phyloP scores from a whole-genome alignment of 2,113 vertebrate species.

The Corythornis madagascariensis region DNA sequence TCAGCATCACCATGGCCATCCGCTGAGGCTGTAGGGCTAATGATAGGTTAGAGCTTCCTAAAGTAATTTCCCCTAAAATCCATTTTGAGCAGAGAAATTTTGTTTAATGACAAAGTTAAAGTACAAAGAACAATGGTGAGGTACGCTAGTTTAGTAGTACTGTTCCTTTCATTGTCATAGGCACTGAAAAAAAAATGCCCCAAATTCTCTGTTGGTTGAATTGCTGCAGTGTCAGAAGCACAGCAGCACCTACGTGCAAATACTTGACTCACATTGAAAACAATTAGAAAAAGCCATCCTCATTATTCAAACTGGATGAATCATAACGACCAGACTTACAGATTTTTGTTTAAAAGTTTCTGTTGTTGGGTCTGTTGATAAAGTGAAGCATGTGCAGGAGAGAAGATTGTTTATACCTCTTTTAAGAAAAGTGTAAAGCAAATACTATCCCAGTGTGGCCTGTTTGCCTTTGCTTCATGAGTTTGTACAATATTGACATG shows the following conservation, averaged over 20 bases:
- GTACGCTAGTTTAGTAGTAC: not conserved
- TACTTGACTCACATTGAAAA: not conserved
- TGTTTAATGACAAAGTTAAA: not conserved
- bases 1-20: no score
- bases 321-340: not conserved
- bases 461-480: not conserved
- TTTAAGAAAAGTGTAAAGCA: not conserved
- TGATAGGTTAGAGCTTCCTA: no score
- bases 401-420: not conserved
- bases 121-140: not conserved
- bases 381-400: not conserved
- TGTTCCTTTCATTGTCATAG: not conserved
- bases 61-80: not conserved
- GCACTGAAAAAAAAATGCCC: rapidly evolving
- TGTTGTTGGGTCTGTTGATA: not conserved
- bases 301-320: not conserved
- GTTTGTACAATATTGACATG: not conserved
- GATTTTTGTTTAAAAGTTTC: not conserved
- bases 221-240: not conserved
- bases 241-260: not conserved
- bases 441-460: not conserved
- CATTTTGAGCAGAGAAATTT: not conserved
- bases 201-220: not conserved
- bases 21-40: no score
- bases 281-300: not conserved